Conservation (phyloP, 2,113 vertebrate species). For the Dipodomys ordii region DNA sequence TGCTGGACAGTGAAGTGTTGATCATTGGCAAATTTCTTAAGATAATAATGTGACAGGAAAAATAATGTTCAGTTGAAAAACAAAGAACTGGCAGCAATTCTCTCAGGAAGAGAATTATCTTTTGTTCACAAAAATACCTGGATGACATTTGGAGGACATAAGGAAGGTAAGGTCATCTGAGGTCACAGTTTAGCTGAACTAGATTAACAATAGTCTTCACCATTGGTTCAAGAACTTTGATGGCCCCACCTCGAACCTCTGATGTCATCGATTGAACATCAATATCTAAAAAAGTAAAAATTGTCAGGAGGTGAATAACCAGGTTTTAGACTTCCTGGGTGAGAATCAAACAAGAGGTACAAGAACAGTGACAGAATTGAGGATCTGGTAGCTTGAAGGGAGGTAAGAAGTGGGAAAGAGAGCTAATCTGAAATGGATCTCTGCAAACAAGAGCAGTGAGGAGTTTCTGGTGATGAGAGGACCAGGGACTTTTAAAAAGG, state of each 20-base stretch:
- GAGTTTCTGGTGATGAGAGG: background rate
- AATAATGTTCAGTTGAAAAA: conserved; percentile 30
- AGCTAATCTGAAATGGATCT: background rate
- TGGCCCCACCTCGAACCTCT: background rate
- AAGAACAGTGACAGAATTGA: background rate
- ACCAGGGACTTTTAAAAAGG: background rate
- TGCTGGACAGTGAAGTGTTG: background rate
- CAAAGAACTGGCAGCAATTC: conserved; percentile 6
- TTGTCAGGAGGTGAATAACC: background rate
- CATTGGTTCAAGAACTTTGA: background rate
- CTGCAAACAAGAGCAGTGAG: background rate
- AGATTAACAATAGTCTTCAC: background rate
- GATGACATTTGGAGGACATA: conserved; percentile 15
- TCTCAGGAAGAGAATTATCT: conserved; percentile 64
- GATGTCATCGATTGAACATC: background rate
- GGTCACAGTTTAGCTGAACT: background rate
- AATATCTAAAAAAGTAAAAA: background rate
- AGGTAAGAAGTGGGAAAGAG: background rate
- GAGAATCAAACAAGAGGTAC: background rate
- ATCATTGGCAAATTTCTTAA: conserved; percentile 61
- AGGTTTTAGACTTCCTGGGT: background rate
- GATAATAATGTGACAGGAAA: conserved; percentile 56
- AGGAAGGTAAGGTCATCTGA: background rate
- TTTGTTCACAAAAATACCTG: conserved; percentile 69
- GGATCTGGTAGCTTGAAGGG: background rate